Evolutionary conservation across 2,113 vertebrate genomes (phyloP).

Genomic region (Spheniscus mendiculus): DNA sequence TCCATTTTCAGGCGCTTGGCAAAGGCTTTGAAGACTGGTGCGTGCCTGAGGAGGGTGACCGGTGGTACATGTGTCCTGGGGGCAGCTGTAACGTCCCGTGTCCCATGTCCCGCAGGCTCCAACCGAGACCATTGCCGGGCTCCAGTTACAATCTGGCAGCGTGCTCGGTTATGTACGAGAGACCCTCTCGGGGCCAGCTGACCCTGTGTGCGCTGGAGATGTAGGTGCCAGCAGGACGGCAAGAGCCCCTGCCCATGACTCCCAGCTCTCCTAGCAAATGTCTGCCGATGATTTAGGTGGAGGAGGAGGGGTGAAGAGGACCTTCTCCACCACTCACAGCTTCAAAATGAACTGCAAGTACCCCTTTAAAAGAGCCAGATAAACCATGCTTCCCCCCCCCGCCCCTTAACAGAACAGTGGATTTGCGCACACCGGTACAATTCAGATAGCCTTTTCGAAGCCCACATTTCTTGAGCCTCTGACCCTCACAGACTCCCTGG

Average conservation of each 20-base stretch:
- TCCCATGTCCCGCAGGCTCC: background rate
- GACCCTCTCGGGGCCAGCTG: background rate
- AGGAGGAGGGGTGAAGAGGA: background rate
- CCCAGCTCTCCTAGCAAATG: background rate
- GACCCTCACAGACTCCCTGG: background rate
- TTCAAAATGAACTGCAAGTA: background rate
- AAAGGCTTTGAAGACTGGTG: background rate
- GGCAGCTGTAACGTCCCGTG: background rate
- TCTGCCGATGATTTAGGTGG: background rate
- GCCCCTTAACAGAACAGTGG: background rate
- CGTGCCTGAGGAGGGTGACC: background rate
- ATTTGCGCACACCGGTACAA: too few species aligned
- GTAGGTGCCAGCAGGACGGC: background rate
- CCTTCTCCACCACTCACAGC: background rate
- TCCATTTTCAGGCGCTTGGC: background rate
- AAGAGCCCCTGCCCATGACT: too few species aligned
- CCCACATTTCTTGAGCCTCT: background rate
- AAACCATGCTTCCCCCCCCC: too few species aligned
- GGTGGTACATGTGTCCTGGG: fast-evolving
- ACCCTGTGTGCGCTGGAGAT: background rate
- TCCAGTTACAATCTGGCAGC: too few species aligned
- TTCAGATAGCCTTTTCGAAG: background rate
- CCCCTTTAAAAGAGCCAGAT: background rate
- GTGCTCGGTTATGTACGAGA: fast-evolving
- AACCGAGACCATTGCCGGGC: background rate